These are phyloP conservation scores for Epinotia brunnichana DNA, from an alignment of 2,888 invertebrate species.

Conservation along the genomic window DNA sequence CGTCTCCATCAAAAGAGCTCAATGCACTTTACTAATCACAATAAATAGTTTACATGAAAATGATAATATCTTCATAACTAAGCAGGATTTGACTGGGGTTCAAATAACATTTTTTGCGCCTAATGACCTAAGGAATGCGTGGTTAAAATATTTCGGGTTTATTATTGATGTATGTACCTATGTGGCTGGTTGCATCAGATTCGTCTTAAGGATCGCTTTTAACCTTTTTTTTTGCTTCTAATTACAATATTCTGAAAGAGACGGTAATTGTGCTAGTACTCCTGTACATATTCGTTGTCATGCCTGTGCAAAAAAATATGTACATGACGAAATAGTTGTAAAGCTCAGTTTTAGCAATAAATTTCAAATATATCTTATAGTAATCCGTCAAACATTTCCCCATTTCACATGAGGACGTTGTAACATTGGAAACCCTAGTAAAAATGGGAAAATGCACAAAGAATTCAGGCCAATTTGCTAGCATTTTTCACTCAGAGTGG, in stretches of 20 bases:
- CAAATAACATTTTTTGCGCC: too few species aligned
- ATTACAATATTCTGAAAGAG: not conserved
- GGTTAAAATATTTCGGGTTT: too few species aligned
- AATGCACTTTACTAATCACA: too few species aligned
- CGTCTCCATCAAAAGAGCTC: too few species aligned
- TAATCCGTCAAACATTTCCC: slow-evolving; percentile 3
- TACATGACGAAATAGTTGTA: not conserved
- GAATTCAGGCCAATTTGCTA: slow-evolving; percentile 39
- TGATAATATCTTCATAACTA: too few species aligned
- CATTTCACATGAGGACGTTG: slow-evolving; percentile 14
- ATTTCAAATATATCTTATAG: not conserved
- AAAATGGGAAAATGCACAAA: slow-evolving; percentile 30
- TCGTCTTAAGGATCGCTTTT: not conserved
- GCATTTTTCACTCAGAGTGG: slow-evolving; percentile 40
- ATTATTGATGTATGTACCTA: too few species aligned
- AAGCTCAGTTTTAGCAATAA: not conserved
- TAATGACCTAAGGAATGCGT: too few species aligned
- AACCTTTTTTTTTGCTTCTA: not conserved
- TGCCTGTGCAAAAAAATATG: not conserved
- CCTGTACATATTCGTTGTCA: not conserved
- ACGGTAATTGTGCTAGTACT: too few species aligned
- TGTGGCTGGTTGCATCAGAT: slow-evolving; percentile 9
- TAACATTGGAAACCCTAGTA: slow-evolving; percentile 3
- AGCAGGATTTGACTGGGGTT: too few species aligned
- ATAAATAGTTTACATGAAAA: too few species aligned